Base-by-base conservation (phyloP, 2,797 vertebrate species). In the Pachyuromys duprasi region DNA sequence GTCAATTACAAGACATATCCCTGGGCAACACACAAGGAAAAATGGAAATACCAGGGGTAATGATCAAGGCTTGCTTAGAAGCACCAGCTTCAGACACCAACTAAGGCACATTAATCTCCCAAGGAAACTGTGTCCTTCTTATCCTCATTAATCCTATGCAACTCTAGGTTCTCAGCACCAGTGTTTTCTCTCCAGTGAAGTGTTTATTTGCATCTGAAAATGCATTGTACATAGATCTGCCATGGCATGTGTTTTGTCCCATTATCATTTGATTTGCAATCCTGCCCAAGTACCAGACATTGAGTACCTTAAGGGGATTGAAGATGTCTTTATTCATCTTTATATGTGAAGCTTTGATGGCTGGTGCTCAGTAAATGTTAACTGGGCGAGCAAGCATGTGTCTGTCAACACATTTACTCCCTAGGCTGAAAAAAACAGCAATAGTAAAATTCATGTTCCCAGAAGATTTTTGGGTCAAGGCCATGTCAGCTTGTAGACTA, bases 391-490 rank as follows among this genome's bases (percentile, higher is more conserved):
- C 12, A 82, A 86, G 63, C 12, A 18, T 26, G 20, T 39, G 26
- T 24, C 22, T 20, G 62, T 93, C 92, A 96, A 91, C 80, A 84
- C 78, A n/a, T 86, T 94, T 63, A 75, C 49, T 96, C 72, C 53
- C 26, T 36, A 70, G 63, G 81, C 72, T 88, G 60, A 95, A 78
- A 86, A 89, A 90, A 96, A 72, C 86, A 72, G 4, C 72, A 94
- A 3, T 26, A 20, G 39, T 36, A 53, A 13, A 92, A 93, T 79
- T 89, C 69, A 93, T 94, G 3, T 65, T 95, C 69, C 39, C 8
- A 83, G 72, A 86, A 89, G 94, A 93, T 93, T 97, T 97, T 45
- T 9, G 36, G 76, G 89, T 97, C 84, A 95, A 3, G 2, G 93
- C 80, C 86, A 83, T 81, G 60, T 36, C 94, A 96, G 65, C 5